These are phyloP conservation scores for Danionella dracula DNA, from an alignment of 2,797 vertebrate genomes.

Conservation along the genomic window DNA sequence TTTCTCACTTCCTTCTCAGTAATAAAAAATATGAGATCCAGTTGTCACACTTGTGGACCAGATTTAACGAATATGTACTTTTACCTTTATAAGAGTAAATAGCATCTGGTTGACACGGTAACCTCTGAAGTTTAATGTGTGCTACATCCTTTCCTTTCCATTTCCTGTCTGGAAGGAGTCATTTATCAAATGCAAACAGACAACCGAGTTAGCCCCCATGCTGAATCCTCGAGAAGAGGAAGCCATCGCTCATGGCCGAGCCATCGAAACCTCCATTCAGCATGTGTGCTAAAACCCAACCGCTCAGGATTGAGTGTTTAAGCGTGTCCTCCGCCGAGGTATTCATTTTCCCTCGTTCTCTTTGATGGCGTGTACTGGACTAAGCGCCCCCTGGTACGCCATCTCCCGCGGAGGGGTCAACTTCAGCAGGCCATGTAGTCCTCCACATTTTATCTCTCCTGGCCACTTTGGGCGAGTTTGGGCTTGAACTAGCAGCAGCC, in stretches of 20 bases:
- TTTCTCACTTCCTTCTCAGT: no score
- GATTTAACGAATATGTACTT: no score
- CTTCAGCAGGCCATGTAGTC: constrained; percentile 41
- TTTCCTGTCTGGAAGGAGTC: constrained; percentile 45
- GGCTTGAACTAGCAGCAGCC: constrained; percentile 58
- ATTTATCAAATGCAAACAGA: constrained; percentile 74
- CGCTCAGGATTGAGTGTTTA: constrained; percentile 23
- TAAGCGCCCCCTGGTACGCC: constrained; percentile 41
- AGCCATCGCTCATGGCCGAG: constrained; percentile 74
- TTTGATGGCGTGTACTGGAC: constrained; percentile 44
- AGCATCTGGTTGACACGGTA: not conserved
- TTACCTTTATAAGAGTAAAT: no score
- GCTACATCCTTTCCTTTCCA: constrained; percentile 34
- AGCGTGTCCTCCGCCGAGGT: constrained; percentile 44
- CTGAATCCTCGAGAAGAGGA: constrained; percentile 72
- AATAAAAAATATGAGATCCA: no score
- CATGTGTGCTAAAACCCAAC: constrained; percentile 32
- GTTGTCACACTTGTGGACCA: no score
- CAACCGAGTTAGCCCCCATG: constrained; percentile 70
- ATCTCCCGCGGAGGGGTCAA: constrained; percentile 51
- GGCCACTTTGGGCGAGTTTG: constrained; percentile 48
- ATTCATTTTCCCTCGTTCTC: constrained; percentile 44
- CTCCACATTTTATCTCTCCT: constrained; percentile 17
- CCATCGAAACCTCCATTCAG: constrained; percentile 51
- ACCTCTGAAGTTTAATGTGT: not conserved